A percentile compares a stretch with the other conserved stretches of the same genome.
phyloP scores from a whole-genome alignment of 30 jellyfish, hydroid and myxozoan genomes.

The Chironex yamaguchii region DNA sequence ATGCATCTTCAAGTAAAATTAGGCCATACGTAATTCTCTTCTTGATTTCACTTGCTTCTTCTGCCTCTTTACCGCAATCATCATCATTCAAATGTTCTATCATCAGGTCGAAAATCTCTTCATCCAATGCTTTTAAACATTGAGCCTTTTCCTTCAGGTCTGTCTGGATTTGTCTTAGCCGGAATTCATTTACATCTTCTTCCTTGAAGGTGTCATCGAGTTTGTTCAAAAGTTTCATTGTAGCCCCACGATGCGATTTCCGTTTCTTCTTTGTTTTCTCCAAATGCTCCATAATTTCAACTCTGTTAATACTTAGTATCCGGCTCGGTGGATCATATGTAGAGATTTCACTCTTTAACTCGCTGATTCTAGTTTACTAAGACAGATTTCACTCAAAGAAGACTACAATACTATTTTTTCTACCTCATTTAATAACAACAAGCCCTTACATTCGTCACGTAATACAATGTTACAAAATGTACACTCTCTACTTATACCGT shows the following conservation, averaged over 20 bases:
- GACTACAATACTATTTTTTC: too few species aligned
- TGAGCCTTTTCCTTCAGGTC: constrained; percentile 28
- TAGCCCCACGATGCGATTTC: constrained; percentile 39
- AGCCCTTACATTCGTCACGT: too few species aligned
- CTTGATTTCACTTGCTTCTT: constrained; percentile 33
- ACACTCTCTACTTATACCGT: too few species aligned
- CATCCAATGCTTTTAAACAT: constrained; percentile 18
- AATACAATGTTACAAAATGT: too few species aligned
- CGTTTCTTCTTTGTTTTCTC: constrained; percentile 24
- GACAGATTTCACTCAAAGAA: too few species aligned
- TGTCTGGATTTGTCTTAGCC: constrained; percentile 8
- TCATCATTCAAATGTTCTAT: constrained; percentile 7
- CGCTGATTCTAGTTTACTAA: too few species aligned
- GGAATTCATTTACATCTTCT: background rate
- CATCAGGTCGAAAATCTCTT: constrained; percentile 3
- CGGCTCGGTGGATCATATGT: constrained; percentile 67
- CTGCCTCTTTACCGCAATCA: constrained; percentile 21
- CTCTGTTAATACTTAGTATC: background rate
- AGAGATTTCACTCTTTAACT: too few species aligned
- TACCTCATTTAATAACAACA: too few species aligned
- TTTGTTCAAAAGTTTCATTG: constrained; percentile 33
- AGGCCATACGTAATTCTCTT: constrained; percentile 22
- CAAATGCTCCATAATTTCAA: background rate
- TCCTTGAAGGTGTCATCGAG: constrained; percentile 27
- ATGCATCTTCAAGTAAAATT: constrained; percentile 9